A percentile compares a stretch with the other conserved stretches of the same genome.
These are phyloP conservation scores for Orthonychiurus folsomi DNA, from an alignment of 2,888 invertebrate species.

Conservation along the genomic window DNA sequence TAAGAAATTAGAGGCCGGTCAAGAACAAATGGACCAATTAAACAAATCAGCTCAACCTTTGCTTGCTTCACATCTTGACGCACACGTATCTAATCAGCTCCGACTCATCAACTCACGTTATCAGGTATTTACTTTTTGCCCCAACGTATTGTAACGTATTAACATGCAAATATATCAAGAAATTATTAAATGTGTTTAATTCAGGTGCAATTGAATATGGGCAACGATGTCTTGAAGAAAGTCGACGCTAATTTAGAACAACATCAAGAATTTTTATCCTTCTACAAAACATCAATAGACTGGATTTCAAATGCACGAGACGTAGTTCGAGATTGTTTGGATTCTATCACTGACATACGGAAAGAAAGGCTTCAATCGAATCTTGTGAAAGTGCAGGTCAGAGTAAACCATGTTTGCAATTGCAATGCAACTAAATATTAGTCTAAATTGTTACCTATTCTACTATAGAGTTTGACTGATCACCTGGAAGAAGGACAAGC, in stretches of 20 bases:
- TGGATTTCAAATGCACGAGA: slow-evolving; percentile 85
- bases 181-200: slow-evolving; percentile 5
- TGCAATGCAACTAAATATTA: too few relatives aligned
- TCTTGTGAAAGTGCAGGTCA: slow-evolving; percentile 52
- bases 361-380: slow-evolving; percentile 74
- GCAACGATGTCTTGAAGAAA: slow-evolving; percentile 80
- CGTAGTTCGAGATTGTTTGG: slow-evolving; percentile 68
- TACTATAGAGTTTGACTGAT: slow-evolving; percentile 65
- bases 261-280: slow-evolving; percentile 69
- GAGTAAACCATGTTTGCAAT: too few relatives aligned
- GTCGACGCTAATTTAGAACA: slow-evolving; percentile 80
- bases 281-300: slow-evolving; percentile 62
- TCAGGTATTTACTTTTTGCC: slow-evolving; percentile 48
- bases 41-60: slow-evolving; percentile 65
- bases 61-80: slow-evolving; percentile 72
- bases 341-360: slow-evolving; percentile 55
- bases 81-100: slow-evolving; percentile 77
- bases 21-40: slow-evolving; percentile 71
- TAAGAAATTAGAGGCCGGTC: slow-evolving; percentile 63
- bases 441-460: background rate
- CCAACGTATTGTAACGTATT: slow-evolving; percentile 10
- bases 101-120: slow-evolving; percentile 78
- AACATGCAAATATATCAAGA: background rate
- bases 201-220: slow-evolving; percentile 69
- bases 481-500: slow-evolving; percentile 80